Evolutionary conservation across 64 coral and sea anemone genomes (phyloP).

Genomic region (Dendrophyllia cribrosa): DNA sequence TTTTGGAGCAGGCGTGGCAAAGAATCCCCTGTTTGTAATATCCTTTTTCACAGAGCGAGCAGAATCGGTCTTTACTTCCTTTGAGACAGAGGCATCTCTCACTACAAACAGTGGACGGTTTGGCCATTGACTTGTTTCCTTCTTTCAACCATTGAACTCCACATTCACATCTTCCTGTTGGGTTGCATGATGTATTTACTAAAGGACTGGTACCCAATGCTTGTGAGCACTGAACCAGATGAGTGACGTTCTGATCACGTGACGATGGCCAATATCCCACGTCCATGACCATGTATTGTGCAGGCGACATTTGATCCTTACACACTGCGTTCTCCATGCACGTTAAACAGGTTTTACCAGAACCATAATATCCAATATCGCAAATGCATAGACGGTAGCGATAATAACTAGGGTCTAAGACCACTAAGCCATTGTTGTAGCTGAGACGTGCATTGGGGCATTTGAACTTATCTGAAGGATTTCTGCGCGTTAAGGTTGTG

Average conservation of each 20-base stretch:
- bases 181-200: conserved; percentile 20
- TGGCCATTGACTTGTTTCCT: not conserved
- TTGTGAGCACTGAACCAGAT: conserved; percentile 41
- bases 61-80: conserved; percentile 48
- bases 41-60: conserved; percentile 49
- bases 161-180: conserved; percentile 42
- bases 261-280: conserved; percentile 61
- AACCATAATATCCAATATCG: conserved; percentile 57
- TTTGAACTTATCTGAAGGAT: conserved; percentile 37
- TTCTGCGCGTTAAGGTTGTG: conserved; percentile 20
- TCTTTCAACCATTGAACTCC: conserved; percentile 4
- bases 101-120: conserved; percentile 29
- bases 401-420: conserved; percentile 52
- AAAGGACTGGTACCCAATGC: not conserved
- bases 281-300: conserved; percentile 50
- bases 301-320: conserved; percentile 24
- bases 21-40: conserved; percentile 51
- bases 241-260: conserved; percentile 37
- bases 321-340: conserved; percentile 52
- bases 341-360: conserved; percentile 14
- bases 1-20: conserved; percentile 28
- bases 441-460: conserved; percentile 63
- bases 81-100: conserved; percentile 6
- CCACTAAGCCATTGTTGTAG: conserved; percentile 46
- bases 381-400: conserved; percentile 52